These are phyloP conservation scores for Carpatolechia fugitivella DNA, from an alignment of 2,888 invertebrate genomes.

Conservation along the genomic window DNA sequence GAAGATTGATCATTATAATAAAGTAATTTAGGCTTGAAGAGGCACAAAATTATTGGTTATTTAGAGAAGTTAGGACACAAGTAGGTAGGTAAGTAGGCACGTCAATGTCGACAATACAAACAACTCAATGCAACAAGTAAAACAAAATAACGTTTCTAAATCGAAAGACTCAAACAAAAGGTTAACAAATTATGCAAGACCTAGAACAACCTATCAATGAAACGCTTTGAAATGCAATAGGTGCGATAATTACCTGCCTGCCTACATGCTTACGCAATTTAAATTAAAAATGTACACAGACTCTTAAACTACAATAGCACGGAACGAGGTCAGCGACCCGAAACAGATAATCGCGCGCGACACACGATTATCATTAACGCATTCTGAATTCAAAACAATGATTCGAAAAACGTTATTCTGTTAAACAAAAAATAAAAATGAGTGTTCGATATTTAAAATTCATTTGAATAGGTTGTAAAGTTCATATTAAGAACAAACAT, in stretches of 20 bases:
- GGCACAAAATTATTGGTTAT: too few relatives aligned
- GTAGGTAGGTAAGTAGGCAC: neutral
- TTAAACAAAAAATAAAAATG: neutral
- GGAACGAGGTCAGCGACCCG: conserved; percentile 64
- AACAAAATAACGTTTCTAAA: conserved; percentile 35
- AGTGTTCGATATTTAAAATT: neutral
- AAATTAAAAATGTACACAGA: conserved; percentile 6
- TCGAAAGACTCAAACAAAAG: conserved; percentile 64
- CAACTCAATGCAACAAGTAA: conserved; percentile 51
- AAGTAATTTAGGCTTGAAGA: too few relatives aligned
- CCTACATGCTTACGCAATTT: conserved; percentile 14
- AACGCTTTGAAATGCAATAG: conserved; percentile 48
- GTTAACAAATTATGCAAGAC: conserved; percentile 64
- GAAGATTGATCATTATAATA: too few relatives aligned
- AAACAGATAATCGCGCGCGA: conserved; percentile 55
- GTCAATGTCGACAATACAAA: conserved; percentile 26
- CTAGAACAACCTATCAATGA: conserved; percentile 36
- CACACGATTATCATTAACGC: conserved; percentile 54
- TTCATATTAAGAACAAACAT: conserved; percentile 42
- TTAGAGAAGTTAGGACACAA: too few relatives aligned
- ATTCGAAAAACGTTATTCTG: neutral
- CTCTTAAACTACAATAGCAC: conserved; percentile 11
- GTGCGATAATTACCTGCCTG: conserved; percentile 53
- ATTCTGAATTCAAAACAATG: conserved; percentile 37
- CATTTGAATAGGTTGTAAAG: conserved; percentile 13